Conservation (phyloP, 2,113 vertebrate genomes). For the Malurus elegans region DNA sequence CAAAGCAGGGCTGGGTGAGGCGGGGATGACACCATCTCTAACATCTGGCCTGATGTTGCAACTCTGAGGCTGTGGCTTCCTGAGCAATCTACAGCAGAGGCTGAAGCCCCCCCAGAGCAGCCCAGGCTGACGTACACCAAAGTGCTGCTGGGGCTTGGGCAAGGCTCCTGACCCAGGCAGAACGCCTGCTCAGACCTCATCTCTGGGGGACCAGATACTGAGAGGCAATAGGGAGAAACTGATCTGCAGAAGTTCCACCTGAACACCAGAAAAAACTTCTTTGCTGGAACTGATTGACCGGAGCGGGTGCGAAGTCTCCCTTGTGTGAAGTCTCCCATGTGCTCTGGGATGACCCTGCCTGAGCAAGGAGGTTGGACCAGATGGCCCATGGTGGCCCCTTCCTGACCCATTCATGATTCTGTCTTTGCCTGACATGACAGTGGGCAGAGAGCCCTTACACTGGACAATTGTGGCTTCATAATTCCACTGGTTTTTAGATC, state of each 20-base stretch:
- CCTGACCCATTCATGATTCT: not conserved
- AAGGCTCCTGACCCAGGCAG: not conserved
- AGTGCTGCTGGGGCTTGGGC: not conserved
- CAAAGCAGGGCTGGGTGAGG: not conserved
- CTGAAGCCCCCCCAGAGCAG: not conserved
- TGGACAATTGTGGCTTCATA: accelerated
- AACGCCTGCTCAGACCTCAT: not conserved
- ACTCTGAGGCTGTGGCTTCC: not conserved
- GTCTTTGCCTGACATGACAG: not conserved
- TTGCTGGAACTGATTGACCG: not conserved
- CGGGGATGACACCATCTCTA: accelerated
- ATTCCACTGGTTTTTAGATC: not conserved
- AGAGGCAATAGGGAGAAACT: not conserved
- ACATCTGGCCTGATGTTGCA: not conserved
- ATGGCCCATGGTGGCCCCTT: not conserved
- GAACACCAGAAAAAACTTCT: not conserved
- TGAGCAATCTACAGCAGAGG: not conserved
- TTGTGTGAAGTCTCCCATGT: no score
- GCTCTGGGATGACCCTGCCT: not conserved
- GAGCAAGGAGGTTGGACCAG: not conserved
- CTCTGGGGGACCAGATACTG: accelerated
- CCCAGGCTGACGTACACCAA: accelerated
- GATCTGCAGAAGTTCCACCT: not conserved
- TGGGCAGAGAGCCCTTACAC: not conserved
- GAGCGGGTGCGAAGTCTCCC: not conserved